Conservation (phyloP, 2,888 invertebrate genomes). For the Bembecia ichneumoniformis region DNA sequence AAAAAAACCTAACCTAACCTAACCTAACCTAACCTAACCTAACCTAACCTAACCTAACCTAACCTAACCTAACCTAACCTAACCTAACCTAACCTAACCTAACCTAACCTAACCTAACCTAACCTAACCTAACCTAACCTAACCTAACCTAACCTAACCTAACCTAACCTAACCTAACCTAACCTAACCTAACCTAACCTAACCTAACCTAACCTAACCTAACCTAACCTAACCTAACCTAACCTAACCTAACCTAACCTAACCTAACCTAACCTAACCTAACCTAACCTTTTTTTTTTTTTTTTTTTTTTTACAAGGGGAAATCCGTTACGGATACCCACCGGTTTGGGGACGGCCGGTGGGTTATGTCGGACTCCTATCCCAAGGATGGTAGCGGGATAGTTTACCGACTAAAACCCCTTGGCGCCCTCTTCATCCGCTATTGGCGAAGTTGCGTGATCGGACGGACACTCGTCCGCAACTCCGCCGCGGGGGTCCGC, state of each 20-base stretch:
- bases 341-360: no score
- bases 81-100: slow-evolving; percentile 11
- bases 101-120: slow-evolving; percentile 10
- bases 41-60: slow-evolving; percentile 9
- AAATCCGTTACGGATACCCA: no score
- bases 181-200: slow-evolving; percentile 12
- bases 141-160: slow-evolving; percentile 9
- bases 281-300: slow-evolving; percentile 8
- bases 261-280: slow-evolving; percentile 13
- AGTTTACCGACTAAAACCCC: no score
- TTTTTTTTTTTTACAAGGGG: no score
- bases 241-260: slow-evolving; percentile 9
- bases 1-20: no score
- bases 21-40: slow-evolving; percentile 10
- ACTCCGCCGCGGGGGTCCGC: no score
- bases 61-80: slow-evolving; percentile 10
- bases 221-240: slow-evolving; percentile 9
- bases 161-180: slow-evolving; percentile 11
- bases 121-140: slow-evolving; percentile 8
- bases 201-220: slow-evolving; percentile 11
- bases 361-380: no score
- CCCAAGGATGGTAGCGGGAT: no score
- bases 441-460: no score
- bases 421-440: no score
- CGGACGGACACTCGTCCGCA: no score